Evolutionary conservation across 2,797 vertebrate species (phyloP), one percentile per base, ranked within the genome.

Genomic region (Acrocephalus scirpaceus): DNA sequence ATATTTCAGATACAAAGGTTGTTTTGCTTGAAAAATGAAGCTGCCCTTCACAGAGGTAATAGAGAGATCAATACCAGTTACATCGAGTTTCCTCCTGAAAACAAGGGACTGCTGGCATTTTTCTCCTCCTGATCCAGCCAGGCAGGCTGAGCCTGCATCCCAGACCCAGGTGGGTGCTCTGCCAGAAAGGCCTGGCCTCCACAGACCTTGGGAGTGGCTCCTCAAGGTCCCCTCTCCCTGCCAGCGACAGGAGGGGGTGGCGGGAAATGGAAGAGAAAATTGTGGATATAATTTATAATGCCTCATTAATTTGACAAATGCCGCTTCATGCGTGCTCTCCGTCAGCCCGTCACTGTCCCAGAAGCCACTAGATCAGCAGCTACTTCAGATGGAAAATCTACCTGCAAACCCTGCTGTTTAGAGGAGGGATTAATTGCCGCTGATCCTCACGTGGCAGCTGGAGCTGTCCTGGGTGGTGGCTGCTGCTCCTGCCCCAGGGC

Each of bases 281-380:
- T 85, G 95, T 92, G 92, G 95, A 40, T 86, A 75, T 94, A 87
- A 93, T 94, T 97, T 96, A 90, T 88, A 81, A 94, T 54, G 95
- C 93, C 93, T 96, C 95, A 88, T 96, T 96, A 94, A 95, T 93
- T 93, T 95, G 96, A 95, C 91, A 91, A 96, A 94, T 83, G 93
- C 76, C 0, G 62, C 93, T 45, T 74, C 85, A 69, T n/a, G 87
- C 79, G 21, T 74, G 89, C 78, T 90, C 95, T 73, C 91, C 7
- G 2, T 84, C 94, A 93, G 90, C 86, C 90, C 76, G 20, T 67
- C 69, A 27, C 95, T 74, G 91, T 92, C 95, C 95, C 89, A 86
- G 87, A 86, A 91, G 89, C 90, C 56, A 21, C 85, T 58, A 11
- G 9, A 93, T 90, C 93, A 88, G 32, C 94, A 77, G 92, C 86